Evolutionary conservation across 2,797 vertebrate genomes (phyloP), one percentile per base, ranked within the genome.

Genomic region (Loriculus beryllinus): DNA sequence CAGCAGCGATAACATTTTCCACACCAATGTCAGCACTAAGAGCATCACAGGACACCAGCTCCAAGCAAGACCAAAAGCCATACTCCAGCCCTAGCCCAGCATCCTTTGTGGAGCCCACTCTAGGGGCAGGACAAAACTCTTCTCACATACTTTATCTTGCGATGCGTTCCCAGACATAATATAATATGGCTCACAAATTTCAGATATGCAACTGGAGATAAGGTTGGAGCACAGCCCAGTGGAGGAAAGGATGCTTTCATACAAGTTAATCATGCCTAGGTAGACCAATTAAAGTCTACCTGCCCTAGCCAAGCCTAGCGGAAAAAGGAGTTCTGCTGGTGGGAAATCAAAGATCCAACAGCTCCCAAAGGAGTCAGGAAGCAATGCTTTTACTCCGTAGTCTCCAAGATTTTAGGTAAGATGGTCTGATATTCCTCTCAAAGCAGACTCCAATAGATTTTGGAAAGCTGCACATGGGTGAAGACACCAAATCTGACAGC

Each of bases 1-100:
- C 0, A 7, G 69, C 45, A 68, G 26, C 1, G 2, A 1, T 31
- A 1, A 0, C 7, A 25, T 82, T 88, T 78, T 82, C 81, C 15
- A 16, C 77, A 3, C 43, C 40, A 52, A 69, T 39, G 14, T 47
- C 48, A 72, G 52, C 54, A 54, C 18, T 22, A 19, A 57, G 19
- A 52, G 13, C 48, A 39, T 3, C 29, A n/a, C 1, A 3, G 20
- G 48, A 63, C 29, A 72, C 10, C 26, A 82, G 23, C 22, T 89
- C n/a, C 22, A 52, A 88, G 26, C 17, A 77, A 35, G 14, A 75
- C 33, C 15, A 71, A 57, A 40, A 75, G 7, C 26, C 33, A 19
- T 0, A 2, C 14, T 25, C 26, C 14, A 70, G 25, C 6, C 4
- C 26, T 35, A 6, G 54, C 7, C 4, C 20, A 29, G 19, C 42